Conservation (phyloP, 1,140 invertebrate species). For the Bombus fervidus region DNA sequence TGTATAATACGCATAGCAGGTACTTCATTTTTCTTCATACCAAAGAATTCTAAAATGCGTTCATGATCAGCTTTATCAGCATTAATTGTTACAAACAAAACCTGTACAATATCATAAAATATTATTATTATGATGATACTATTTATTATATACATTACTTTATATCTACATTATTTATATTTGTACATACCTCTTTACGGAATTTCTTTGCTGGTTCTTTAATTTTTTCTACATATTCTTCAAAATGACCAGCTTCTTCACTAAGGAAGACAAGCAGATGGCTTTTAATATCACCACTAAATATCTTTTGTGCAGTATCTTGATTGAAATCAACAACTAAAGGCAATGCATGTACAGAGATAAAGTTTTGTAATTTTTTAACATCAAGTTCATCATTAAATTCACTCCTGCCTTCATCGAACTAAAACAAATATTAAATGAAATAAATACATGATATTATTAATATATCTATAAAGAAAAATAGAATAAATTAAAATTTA, state of each 20-base stretch:
- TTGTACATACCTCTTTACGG: conserved; percentile 89
- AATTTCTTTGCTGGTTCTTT: conserved; percentile 93
- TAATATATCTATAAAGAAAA: conserved; percentile 25
- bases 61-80: conserved; percentile 97
- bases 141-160: background rate
- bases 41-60: conserved; percentile 99
- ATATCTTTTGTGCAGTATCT: conserved; percentile 98
- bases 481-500: background rate
- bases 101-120: conserved; percentile 74
- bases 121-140: background rate
- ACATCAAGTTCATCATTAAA: conserved; percentile 89
- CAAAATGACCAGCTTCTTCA: conserved; percentile 92
- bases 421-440: conserved; percentile 83
- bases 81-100: conserved; percentile 97
- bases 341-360: conserved; percentile 93
- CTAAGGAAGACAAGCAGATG: conserved; percentile 98
- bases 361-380: conserved; percentile 91
- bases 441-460: background rate
- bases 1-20: conserved; percentile 97
- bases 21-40: conserved; percentile 95
- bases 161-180: conserved; percentile 7
- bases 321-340: conserved; percentile 99
- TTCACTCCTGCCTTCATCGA: conserved; percentile 95
- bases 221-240: conserved; percentile 89
- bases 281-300: conserved; percentile 98